These are phyloP conservation scores for Desmodus rotundus DNA, from an alignment of 2,113 vertebrate species.

Conservation along the genomic window DNA sequence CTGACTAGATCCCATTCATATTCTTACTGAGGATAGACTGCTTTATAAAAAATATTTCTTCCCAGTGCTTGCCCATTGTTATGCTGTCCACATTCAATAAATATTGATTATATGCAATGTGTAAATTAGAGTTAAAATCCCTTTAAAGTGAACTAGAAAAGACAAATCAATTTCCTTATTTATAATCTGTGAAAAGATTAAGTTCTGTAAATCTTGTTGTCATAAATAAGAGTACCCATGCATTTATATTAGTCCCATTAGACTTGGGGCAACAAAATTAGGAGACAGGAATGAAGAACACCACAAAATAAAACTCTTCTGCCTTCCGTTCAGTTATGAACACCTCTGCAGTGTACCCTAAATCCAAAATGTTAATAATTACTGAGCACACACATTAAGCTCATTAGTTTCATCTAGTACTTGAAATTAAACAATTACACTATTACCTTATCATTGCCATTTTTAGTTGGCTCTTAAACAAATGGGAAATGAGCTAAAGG, in stretches of 20 bases:
- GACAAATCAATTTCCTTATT: conserved; percentile 49
- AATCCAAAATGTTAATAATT: conserved; percentile 35
- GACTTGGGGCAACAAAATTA: conserved; percentile 29
- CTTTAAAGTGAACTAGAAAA: conserved; percentile 51
- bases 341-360: background rate
- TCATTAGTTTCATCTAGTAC: background rate
- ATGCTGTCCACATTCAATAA: conserved; percentile 45
- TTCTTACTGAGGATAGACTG: background rate
- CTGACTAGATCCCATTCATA: background rate
- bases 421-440: conserved; percentile 24
- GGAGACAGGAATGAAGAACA: background rate
- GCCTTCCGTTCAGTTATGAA: conserved; percentile 11
- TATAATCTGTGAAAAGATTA: conserved; percentile 49
- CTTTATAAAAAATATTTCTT: background rate
- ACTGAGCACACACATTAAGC: background rate
- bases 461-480: background rate
- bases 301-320: conserved; percentile 14
- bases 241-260: conserved; percentile 26
- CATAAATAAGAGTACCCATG: conserved; percentile 31
- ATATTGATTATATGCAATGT: conserved; percentile 39
- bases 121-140: conserved; percentile 62
- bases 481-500: conserved; percentile 4
- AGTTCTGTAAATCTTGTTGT: conserved; percentile 42
- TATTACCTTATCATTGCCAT: background rate
- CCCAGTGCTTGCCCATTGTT: background rate